These are phyloP conservation scores for Cebus imitator DNA, from an alignment of 2,113 vertebrate species.

Conservation along the genomic window DNA sequence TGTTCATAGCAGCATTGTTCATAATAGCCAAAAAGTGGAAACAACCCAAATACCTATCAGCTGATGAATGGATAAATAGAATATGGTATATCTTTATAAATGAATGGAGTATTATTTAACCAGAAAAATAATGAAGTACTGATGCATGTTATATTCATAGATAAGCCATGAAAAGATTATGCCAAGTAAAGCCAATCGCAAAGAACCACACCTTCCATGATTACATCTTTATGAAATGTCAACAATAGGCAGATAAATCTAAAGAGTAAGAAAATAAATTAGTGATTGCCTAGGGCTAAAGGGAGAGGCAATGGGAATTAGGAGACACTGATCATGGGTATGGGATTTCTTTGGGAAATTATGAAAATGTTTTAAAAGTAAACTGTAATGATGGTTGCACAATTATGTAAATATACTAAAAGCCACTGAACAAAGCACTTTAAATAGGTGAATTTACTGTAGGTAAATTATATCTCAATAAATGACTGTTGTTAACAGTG, in stretches of 20 bases:
- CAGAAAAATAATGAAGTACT: background rate
- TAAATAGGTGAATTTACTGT: background rate
- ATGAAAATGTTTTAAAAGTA: slow-evolving; percentile 40
- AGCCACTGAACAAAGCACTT: background rate
- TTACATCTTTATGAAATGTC: background rate
- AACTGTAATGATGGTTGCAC: background rate
- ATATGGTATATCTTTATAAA: background rate
- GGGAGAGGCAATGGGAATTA: background rate
- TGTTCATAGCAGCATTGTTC: background rate
- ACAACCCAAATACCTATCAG: background rate
- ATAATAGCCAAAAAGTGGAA: background rate
- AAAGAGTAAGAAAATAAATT: background rate
- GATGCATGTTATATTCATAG: background rate
- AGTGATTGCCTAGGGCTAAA: background rate
- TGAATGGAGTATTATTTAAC: background rate
- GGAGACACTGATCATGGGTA: background rate
- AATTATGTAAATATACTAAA: background rate
- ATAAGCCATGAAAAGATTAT: background rate
- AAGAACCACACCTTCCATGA: background rate
- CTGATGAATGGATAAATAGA: background rate
- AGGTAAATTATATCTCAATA: slow-evolving; percentile 9
- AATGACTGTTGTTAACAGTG: background rate
- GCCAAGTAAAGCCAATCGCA: background rate
- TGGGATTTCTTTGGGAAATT: background rate
- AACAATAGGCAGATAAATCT: background rate